Evolutionary conservation across 2,888 invertebrate genomes (phyloP).

Genomic region (Phlogophora meticulosa): DNA sequence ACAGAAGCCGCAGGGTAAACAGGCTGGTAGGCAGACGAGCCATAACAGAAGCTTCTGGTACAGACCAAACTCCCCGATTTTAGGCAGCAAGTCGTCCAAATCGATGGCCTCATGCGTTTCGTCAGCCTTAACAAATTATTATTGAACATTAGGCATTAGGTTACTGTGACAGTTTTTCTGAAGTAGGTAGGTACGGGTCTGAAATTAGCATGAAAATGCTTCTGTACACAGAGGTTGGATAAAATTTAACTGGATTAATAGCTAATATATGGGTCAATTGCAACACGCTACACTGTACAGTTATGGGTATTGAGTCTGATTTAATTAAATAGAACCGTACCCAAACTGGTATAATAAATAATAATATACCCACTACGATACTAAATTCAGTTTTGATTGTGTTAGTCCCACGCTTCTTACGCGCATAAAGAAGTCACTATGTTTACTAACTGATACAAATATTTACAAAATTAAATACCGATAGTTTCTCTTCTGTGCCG

Average conservation of each 20-base stretch:
- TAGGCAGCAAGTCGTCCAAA: conserved; percentile 95
- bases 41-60: conserved; percentile 96
- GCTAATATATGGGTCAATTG: not conserved
- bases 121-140: conserved; percentile 41
- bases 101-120: conserved; percentile 90
- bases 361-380: not conserved
- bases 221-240: not conserved
- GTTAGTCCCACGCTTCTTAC: conserved; percentile 10
- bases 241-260: not conserved
- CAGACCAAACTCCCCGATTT: conserved; percentile 97
- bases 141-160: conserved; percentile 40
- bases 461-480: conserved; percentile 70
- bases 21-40: conserved; percentile 97
- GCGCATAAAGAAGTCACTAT: not conserved
- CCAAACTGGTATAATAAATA: not conserved
- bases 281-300: not conserved
- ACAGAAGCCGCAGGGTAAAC: conserved; percentile 97
- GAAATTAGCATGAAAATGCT: conserved; percentile 17
- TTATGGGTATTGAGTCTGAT: not conserved
- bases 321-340: conserved; percentile 4
- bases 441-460: conserved; percentile 35
- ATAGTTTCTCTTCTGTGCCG: conserved; percentile 74
- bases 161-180: conserved; percentile 10
- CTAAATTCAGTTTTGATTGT: conserved; percentile 13
- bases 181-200: not conserved